Conservation (phyloP, 2,113 vertebrate genomes). For the Struthidea cinerea region DNA sequence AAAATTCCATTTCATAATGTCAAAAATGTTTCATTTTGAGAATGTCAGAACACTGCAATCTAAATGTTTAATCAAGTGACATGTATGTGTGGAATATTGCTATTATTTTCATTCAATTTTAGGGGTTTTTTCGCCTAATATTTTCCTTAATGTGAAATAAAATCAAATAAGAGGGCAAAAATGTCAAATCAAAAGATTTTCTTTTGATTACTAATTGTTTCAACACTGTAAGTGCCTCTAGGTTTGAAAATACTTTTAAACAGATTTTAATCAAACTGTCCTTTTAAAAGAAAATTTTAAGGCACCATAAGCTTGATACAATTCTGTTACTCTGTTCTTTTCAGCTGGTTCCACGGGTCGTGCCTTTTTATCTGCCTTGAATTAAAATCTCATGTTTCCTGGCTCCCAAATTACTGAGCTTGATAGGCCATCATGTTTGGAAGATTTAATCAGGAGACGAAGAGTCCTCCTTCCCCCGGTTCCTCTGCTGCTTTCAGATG, state of each 20-base stretch:
- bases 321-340: background rate
- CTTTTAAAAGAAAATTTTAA: background rate
- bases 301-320: background rate
- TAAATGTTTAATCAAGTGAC: conserved; percentile 48
- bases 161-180: conserved; percentile 10
- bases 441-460: conserved; percentile 58
- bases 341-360: background rate
- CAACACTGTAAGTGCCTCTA: background rate
- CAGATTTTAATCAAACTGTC: background rate
- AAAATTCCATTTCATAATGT: conserved; percentile 29
- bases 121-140: background rate
- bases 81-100: background rate
- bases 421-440: conserved; percentile 52
- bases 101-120: background rate
- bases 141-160: conserved; percentile 13
- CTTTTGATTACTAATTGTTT: conserved; percentile 49
- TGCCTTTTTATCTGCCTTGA: background rate
- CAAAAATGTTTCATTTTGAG: conserved; percentile 11
- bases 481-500: conserved; percentile 9
- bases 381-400: conserved; percentile 39
- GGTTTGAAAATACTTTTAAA: conserved; percentile 1
- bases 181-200: conserved; percentile 29
- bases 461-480: conserved; percentile 35
- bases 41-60: background rate
- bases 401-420: conserved; percentile 23